Conservation (phyloP, 2,113 vertebrate genomes). For the Chitala chitala region DNA sequence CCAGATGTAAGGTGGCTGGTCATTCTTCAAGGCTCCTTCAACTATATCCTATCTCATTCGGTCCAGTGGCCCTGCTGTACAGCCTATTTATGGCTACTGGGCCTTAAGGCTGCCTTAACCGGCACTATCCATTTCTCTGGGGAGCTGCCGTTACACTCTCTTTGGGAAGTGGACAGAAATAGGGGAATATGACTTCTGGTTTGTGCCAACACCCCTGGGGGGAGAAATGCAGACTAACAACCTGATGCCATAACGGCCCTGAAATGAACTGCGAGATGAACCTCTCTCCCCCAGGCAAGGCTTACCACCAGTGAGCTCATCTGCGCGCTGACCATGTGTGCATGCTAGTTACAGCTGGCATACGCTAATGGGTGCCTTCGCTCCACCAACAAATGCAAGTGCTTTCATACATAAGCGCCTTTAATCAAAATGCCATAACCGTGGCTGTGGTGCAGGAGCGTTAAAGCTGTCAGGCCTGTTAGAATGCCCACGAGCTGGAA, state of each 20-base stretch:
- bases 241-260: background rate
- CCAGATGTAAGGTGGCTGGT: background rate
- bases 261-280: background rate
- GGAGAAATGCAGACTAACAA: background rate
- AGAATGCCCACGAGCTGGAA: background rate
- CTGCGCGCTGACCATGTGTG: too few species aligned
- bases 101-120: background rate
- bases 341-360: too few species aligned
- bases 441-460: too few species aligned
- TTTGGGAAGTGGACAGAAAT: background rate
- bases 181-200: background rate
- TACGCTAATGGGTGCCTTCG: background rate
- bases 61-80: background rate
- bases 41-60: background rate
- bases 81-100: background rate
- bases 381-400: background rate
- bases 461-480: background rate
- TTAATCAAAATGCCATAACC: background rate
- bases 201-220: background rate
- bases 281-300: too few species aligned
- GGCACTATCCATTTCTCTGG: background rate
- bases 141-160: background rate
- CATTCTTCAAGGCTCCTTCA: background rate
- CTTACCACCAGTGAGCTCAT: too few species aligned
- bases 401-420: background rate